These are phyloP conservation scores for Amblyopsis rosae DNA, from an alignment of 2,113 vertebrate species.

Conservation along the genomic window DNA sequence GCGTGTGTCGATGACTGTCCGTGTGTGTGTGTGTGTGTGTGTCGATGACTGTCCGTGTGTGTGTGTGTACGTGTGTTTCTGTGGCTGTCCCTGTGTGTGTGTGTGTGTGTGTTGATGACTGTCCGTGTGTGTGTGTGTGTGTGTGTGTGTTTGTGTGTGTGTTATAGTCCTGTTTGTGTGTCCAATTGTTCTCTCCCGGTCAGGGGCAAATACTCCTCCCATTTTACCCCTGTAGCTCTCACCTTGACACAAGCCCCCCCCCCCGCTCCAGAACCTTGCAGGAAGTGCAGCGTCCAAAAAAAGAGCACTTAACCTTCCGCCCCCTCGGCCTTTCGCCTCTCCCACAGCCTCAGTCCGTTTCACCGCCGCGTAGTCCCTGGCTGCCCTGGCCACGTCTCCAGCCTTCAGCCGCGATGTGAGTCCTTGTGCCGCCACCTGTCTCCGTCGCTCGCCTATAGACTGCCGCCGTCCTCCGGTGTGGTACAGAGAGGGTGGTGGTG, in stretches of 20 bases:
- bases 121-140: slow-evolving; percentile 17
- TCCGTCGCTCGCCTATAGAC: too few species aligned
- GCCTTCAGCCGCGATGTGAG: slow-evolving; percentile 13
- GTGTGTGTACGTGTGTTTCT: slow-evolving; percentile 18
- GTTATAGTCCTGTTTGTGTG: slow-evolving; percentile 29
- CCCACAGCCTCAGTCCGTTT: slow-evolving; percentile 36
- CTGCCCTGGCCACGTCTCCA: neutral
- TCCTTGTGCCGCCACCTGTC: slow-evolving; percentile 36
- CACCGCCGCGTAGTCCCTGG: neutral
- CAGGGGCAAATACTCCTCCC: slow-evolving; percentile 68
- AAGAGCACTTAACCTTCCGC: slow-evolving; percentile 68
- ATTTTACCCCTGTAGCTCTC: slow-evolving; percentile 66
- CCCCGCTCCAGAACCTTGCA: slow-evolving; percentile 53
- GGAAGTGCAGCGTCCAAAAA: slow-evolving; percentile 59
- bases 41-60: slow-evolving; percentile 18
- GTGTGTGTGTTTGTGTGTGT: slow-evolving; percentile 19
- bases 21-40: slow-evolving; percentile 20
- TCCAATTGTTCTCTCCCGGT: slow-evolving; percentile 69
- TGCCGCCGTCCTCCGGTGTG: neutral
- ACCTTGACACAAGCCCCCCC: slow-evolving; percentile 61
- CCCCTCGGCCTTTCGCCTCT: slow-evolving; percentile 41
- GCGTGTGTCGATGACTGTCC: slow-evolving; percentile 13
- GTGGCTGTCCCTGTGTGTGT: too few species aligned
- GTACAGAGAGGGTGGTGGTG: neutral
- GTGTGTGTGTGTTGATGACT: slow-evolving; percentile 3